Conservation (phyloP, 2,113 vertebrate genomes). For the Mystacornis crossleyi region DNA sequence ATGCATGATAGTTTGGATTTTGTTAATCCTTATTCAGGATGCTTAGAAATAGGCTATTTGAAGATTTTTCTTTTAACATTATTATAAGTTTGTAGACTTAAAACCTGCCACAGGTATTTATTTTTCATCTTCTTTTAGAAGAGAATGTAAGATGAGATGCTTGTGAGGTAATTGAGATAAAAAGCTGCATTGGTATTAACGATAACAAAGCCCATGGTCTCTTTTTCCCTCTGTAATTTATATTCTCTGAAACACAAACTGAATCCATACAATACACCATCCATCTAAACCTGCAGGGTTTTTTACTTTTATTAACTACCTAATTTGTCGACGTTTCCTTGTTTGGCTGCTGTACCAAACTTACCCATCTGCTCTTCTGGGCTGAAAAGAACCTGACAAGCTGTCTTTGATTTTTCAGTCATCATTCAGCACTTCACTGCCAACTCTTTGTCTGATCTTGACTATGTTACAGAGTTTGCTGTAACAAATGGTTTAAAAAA, state of each 20-base stretch:
- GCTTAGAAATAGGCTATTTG: background rate
- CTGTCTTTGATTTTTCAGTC: background rate
- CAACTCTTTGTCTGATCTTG: background rate
- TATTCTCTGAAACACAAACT: background rate
- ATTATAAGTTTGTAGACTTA: background rate
- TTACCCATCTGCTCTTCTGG: background rate
- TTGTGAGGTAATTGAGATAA: background rate
- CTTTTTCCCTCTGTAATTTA: background rate
- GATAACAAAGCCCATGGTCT: background rate
- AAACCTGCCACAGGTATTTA: background rate
- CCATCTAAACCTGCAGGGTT: background rate
- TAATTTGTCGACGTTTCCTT: background rate
- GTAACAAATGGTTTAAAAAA: background rate
- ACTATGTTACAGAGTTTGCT: background rate
- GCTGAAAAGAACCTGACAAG: background rate
- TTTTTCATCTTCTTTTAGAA: background rate
- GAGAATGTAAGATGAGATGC: background rate
- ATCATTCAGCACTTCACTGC: background rate
- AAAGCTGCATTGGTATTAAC: background rate
- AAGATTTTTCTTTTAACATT: background rate
- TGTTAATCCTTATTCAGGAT: background rate
- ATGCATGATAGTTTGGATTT: background rate
- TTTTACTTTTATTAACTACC: background rate
- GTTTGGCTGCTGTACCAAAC: background rate
- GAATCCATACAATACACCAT: background rate